Evolutionary conservation across 2,113 vertebrate genomes (phyloP), one percentile per base, ranked within the genome.

Genomic region (Cebus imitator): DNA sequence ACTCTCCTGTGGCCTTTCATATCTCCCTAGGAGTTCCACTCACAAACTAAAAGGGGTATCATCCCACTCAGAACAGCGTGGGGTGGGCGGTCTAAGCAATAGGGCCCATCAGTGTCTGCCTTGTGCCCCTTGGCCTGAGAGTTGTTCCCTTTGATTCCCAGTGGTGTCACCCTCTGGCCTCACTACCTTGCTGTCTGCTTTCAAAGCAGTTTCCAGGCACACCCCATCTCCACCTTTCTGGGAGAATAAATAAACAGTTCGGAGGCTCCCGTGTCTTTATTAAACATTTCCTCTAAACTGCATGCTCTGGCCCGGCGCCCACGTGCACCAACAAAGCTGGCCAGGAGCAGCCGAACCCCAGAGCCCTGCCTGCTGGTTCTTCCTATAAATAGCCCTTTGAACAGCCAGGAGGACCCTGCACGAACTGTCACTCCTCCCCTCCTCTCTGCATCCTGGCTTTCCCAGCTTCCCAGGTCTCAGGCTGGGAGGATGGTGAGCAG

Each of bases 1-100:
- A 97, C 98, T 99, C 99, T 99, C 98, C 98, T 98, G 97, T 97
- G 97, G 97, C 96, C 98, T 99, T 99, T 57, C 30, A 27, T n/a
- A 37, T 14, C 64, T 68, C 57, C 73, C 40, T 88, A 23, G 9
- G 13, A 3, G n/a, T 72, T 45, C 9, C 4, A n/a, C 98, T 95
- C 97, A 96, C 95, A 92, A 3, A 87, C 61, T 58, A 61, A 66
- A 97, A 96, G 94, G 96, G 97, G 96, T 98, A 98, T 87, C 97
- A 97, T 88, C 96, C 96, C 88, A 95, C 76, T 2, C 97, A 92
- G 57, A 35, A 96, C 90, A 94, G 96, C 88, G 90, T 43, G 50
- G 94, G 95, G 72, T 61, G 81, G 91, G 50, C 80, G 80, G 89
- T 12, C 20, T 68, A 43, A 45, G 66, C 17, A 20, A 35, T 37